Percentiles rank a stretch among this genome's conserved stretches.
phyloP scores from a whole-genome alignment of 2,113 vertebrate genomes.

The Colinus virginianus region DNA sequence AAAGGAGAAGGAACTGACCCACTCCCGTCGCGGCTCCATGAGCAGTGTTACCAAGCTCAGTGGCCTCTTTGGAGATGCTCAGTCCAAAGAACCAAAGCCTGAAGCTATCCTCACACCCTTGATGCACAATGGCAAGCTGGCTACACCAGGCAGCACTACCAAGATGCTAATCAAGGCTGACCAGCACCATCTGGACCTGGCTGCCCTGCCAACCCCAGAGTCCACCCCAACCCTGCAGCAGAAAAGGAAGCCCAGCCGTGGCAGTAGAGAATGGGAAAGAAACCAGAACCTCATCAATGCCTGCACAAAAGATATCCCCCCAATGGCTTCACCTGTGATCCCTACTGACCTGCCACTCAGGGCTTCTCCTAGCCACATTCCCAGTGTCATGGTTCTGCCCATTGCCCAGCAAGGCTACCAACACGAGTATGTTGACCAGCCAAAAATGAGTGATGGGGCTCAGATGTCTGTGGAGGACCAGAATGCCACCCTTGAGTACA shows the following conservation, averaged over 20 bases:
- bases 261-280: conserved; percentile 95
- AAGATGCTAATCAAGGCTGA: conserved; percentile 97
- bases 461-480: conserved; percentile 90
- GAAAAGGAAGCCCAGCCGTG: conserved; percentile 91
- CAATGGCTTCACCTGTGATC: conserved; percentile 90
- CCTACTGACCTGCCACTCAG: conserved; percentile 93
- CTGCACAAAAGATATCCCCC: conserved; percentile 93
- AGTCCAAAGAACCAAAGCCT: conserved; percentile 93
- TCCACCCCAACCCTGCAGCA: conserved; percentile 95
- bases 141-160: conserved; percentile 82
- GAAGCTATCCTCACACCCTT: conserved; percentile 94
- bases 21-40: conserved; percentile 93
- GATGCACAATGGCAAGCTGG: conserved; percentile 94
- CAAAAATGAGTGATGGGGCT: conserved; percentile 84
- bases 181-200: conserved; percentile 94
- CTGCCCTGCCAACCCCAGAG: conserved; percentile 93
- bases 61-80: conserved; percentile 91
- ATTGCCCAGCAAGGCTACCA: conserved; percentile 94
- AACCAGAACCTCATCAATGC: conserved; percentile 98
- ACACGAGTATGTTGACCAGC: conserved; percentile 96
- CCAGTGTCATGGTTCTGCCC: conserved; percentile 93
- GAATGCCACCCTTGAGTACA: conserved; percentile 94
- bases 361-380: conserved; percentile 94
- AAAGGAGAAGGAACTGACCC: conserved; percentile 90
- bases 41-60: conserved; percentile 97